Evolutionary conservation across 2,797 vertebrate species (phyloP).

Genomic region (Enteromius radiatus): DNA sequence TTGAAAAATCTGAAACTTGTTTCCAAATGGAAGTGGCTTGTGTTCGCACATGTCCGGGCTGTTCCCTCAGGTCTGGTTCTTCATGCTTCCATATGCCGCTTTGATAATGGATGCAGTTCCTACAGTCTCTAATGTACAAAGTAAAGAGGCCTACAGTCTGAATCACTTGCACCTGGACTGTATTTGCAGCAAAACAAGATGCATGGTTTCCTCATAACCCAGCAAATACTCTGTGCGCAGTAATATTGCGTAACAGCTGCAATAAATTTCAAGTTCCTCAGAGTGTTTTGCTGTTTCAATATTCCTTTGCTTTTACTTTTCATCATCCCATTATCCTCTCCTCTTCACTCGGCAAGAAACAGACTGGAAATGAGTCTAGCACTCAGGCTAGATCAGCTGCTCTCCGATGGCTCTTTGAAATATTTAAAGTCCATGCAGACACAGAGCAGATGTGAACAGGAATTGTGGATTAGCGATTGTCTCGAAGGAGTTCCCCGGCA

Average conservation of each 20-base stretch:
- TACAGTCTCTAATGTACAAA: conserved; percentile 33
- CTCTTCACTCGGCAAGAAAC: conserved; percentile 23
- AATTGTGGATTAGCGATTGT: conserved; percentile 39
- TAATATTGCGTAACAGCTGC: background rate
- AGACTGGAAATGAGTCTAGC: conserved; percentile 21
- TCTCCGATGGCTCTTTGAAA: conserved; percentile 74
- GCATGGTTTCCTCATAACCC: background rate
- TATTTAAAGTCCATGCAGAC: conserved; percentile 74
- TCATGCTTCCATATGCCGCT: background rate
- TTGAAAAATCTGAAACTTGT: background rate
- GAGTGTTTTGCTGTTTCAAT: background rate
- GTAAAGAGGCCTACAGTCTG: background rate
- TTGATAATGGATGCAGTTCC: conserved; percentile 8
- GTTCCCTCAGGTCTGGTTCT: conserved; percentile 20
- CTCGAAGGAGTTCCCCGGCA: conserved; percentile 31
- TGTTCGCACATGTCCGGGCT: background rate
- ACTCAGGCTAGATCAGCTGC: conserved; percentile 6
- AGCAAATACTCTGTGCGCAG: background rate
- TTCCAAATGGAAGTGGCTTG: conserved; percentile 9
- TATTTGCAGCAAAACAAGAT: conserved; percentile 17
- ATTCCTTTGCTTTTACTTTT: conserved; percentile 20
- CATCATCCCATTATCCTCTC: conserved; percentile 30
- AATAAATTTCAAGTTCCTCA: background rate
- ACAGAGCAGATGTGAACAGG: conserved; percentile 68
- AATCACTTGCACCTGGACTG: conserved; percentile 8